Evolutionary conservation across 2,797 vertebrate species (phyloP), one percentile per base, ranked within the genome.

Genomic region (Hyperoplus immaculatus): DNA sequence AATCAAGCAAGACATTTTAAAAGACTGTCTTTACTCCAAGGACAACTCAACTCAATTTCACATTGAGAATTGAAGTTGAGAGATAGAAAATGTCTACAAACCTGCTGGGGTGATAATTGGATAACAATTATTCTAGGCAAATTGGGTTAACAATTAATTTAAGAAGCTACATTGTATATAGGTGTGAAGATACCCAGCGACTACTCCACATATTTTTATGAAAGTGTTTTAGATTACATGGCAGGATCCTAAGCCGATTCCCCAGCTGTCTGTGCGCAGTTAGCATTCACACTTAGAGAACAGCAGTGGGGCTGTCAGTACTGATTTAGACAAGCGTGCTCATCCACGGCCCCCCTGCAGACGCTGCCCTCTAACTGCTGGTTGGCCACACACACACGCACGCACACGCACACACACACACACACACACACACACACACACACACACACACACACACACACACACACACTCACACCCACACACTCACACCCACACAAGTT

Each of bases 281-380:
- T 78, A 60, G 62, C 21, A 56, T 81, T 82, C 83, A 71, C 87
- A 84, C 81, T 65, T 65, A 21, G 41, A 83, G 87, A 74, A n/a
- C 77, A 88, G 80, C 76, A 80, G 80, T n/a, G 57, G 87, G 80
- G 71, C 76, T 87, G 88, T 94, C 88, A 81, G 86, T 57, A 53
- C 78, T 74, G 80, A 88, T 92, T 92, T 88, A 87, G 78, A 87
- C 79, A 79, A 59, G 71, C 75, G 8, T 53, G 74, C 71, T 87
- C 78, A 77, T 84, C 72, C 85, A 71, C 46, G 9, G 76, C 61
- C 78, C 83, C 84, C 83, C 86, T 81, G 82, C 82, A 87, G 87
- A 85, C 41, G 4, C 89, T 87, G 81, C 78, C 77, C 74, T 71
- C 73, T 56, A 64, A 76, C 74, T 79, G 79, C 76, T 73, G 76